These are phyloP conservation scores for Scomber scombrus DNA, from an alignment of 2,113 vertebrate species.

Conservation along the genomic window DNA sequence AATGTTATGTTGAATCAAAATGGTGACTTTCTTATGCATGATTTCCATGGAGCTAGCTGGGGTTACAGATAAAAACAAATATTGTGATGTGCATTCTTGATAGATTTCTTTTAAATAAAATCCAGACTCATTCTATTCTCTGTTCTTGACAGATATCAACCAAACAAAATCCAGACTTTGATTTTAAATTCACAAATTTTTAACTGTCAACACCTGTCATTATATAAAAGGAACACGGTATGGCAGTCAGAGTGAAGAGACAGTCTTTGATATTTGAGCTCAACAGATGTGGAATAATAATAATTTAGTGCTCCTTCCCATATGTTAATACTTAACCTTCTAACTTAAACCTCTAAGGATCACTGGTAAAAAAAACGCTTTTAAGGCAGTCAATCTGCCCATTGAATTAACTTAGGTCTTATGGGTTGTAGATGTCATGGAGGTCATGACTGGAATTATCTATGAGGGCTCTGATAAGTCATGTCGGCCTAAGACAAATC, in stretches of 20 bases:
- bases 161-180: too few species aligned
- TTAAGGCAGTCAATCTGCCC: conserved; percentile 22
- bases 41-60: background rate
- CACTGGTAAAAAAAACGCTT: conserved; percentile 30
- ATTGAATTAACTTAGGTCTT: conserved; percentile 22
- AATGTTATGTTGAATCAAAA: background rate
- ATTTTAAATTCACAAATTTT: conserved; percentile 14
- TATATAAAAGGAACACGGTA: conserved; percentile 3
- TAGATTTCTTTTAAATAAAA: background rate
- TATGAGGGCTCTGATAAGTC: conserved; percentile 32
- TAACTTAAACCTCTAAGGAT: conserved; percentile 7
- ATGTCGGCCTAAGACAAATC: conserved; percentile 21
- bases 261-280: conserved; percentile 48
- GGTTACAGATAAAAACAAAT: background rate
- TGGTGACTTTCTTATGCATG: background rate
- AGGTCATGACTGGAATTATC: conserved; percentile 51
- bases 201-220: conserved; percentile 29
- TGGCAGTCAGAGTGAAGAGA: conserved; percentile 5
- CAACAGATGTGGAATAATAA: conserved; percentile 25
- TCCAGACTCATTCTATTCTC: background rate
- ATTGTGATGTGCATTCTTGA: background rate
- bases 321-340: conserved; percentile 46
- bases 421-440: conserved; percentile 11
- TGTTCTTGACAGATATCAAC: too few species aligned
- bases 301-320: conserved; percentile 28